These are phyloP conservation scores for Syrista parreyssii DNA, from an alignment of 2,888 invertebrate genomes.

Conservation along the genomic window DNA sequence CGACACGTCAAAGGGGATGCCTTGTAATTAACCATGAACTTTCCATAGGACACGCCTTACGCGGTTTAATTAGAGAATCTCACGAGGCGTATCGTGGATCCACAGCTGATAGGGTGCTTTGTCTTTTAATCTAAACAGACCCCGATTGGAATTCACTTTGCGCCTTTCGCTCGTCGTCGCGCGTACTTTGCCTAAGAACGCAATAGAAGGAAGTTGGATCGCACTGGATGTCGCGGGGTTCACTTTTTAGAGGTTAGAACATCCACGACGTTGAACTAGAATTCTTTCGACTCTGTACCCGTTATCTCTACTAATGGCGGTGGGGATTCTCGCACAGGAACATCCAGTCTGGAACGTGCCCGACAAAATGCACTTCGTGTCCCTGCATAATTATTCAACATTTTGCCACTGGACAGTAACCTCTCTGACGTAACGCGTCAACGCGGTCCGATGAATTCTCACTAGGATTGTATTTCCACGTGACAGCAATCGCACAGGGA, in stretches of 20 bases:
- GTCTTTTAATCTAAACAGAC: neutral
- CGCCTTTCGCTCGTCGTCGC: neutral
- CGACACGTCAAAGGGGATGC: neutral
- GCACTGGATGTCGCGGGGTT: neutral
- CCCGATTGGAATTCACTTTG: neutral
- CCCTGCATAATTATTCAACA: neutral
- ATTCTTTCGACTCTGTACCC: neutral
- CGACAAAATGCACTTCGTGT: neutral
- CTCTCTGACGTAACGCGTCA: neutral
- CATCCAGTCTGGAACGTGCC: neutral
- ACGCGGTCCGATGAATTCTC: neutral
- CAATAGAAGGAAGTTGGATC: neutral
- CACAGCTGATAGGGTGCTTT: neutral
- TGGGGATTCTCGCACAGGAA: neutral
- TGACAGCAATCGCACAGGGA: neutral
- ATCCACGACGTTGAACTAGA: neutral
- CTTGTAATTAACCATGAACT: constrained; percentile 7
- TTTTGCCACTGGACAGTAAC: neutral
- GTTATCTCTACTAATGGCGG: neutral
- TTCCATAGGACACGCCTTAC: neutral
- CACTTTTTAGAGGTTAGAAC: neutral
- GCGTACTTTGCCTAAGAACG: neutral
- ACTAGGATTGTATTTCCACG: neutral
- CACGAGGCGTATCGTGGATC: neutral
- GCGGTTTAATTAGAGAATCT: constrained; percentile 1